Evolutionary conservation across 2,797 vertebrate species (phyloP).

Genomic region (Pterois miles): DNA sequence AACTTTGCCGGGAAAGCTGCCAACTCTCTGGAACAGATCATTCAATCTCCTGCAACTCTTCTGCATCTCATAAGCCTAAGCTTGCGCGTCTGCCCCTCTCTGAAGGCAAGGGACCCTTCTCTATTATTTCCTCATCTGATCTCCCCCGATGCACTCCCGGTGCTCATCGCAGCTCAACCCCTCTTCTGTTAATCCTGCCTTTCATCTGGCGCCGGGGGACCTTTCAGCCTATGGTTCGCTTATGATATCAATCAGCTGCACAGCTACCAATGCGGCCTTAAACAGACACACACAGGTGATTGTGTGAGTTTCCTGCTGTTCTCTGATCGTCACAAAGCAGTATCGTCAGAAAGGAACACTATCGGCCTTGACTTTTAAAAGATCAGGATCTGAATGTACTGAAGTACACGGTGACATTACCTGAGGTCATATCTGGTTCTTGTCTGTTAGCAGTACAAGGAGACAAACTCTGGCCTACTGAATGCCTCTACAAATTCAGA

Average conservation of each 20-base stretch:
- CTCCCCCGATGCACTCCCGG: slow-evolving; percentile 65
- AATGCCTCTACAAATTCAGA: background rate
- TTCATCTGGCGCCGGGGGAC: slow-evolving; percentile 71
- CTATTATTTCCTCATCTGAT: slow-evolving; percentile 79
- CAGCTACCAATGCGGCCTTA: slow-evolving; percentile 46
- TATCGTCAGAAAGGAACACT: background rate
- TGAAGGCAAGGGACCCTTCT: slow-evolving; percentile 67
- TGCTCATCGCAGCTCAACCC: slow-evolving; percentile 68
- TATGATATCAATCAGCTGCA: slow-evolving; percentile 72
- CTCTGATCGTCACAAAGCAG: slow-evolving; percentile 31
- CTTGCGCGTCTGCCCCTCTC: slow-evolving; percentile 39
- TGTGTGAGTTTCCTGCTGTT: slow-evolving; percentile 7
- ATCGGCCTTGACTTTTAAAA: slow-evolving; percentile 36
- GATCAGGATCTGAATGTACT: background rate
- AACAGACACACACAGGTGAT: slow-evolving; percentile 25
- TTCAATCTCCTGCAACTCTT: slow-evolving; percentile 68
- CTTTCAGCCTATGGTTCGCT: slow-evolving; percentile 69
- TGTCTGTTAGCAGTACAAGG: background rate
- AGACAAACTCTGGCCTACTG: background rate
- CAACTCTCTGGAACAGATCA: slow-evolving; percentile 72
- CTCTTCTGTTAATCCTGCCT: slow-evolving; percentile 75
- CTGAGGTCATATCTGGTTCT: background rate
- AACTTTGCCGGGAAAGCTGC: slow-evolving; percentile 67
- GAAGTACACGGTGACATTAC: background rate
- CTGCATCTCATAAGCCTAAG: slow-evolving; percentile 65